Evolutionary conservation across 2,888 invertebrate species (phyloP).

Genomic region (Germaria angustata): DNA sequence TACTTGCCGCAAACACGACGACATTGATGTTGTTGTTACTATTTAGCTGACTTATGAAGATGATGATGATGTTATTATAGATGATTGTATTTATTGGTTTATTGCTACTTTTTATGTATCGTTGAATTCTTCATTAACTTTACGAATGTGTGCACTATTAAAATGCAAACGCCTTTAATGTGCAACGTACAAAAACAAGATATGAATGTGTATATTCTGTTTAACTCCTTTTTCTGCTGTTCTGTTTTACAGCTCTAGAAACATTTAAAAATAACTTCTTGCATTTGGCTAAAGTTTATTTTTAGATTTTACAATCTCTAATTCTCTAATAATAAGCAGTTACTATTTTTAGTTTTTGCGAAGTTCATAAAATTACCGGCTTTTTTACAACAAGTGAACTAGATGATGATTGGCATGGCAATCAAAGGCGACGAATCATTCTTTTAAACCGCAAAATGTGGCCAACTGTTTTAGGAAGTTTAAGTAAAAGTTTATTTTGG

Average conservation of each 20-base stretch:
- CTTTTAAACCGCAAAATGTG: background rate
- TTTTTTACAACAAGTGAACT: constrained; percentile 46
- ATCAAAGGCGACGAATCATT: background rate
- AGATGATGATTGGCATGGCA: constrained; percentile 40
- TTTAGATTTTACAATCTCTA: constrained; percentile 37
- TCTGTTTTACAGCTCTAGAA: constrained; percentile 12
- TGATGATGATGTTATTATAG: constrained; percentile 4
- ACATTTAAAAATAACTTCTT: constrained; percentile 44
- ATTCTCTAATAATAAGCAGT: constrained; percentile 65
- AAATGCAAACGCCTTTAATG: constrained; percentile 51
- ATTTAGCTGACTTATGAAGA: background rate
- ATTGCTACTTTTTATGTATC: constrained; percentile 36
- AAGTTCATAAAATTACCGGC: constrained; percentile 44
- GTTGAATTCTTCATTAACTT: constrained; percentile 26
- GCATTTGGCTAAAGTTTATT: constrained; percentile 46
- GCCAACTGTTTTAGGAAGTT: background rate
- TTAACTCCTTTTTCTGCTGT: background rate
- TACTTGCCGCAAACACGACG: constrained; percentile 11
- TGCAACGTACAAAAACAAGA: constrained; percentile 10
- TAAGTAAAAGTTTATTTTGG: background rate
- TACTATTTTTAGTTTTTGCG: constrained; percentile 64
- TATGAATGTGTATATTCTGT: background rate
- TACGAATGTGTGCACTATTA: constrained; percentile 22
- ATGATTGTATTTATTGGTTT: constrained; percentile 3
- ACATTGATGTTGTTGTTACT: constrained; percentile 26